Evolutionary conservation across 2,888 invertebrate species (phyloP), one percentile per base, ranked within the genome.

Genomic region (Pristionchus exspectatus): DNA sequence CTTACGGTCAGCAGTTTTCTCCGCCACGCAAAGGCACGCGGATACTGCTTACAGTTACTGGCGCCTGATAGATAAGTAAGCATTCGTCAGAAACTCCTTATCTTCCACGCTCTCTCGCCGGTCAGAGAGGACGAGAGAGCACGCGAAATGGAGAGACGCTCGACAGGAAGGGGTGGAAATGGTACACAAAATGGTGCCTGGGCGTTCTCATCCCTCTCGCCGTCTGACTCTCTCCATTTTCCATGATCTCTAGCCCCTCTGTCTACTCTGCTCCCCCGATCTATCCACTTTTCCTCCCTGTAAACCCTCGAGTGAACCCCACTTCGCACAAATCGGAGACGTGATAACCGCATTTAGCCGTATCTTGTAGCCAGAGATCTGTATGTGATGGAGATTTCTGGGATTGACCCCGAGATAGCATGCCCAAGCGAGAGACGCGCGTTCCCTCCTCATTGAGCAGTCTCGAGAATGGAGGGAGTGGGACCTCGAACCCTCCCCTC

Each of bases 211-310:
- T 59, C 90, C 0, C 27, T 81, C 50, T 54, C 50, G 1, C 81
- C 14, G n/a, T 54, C 81, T 81, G 30, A 24, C 5, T 77, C 44
- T 30, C 74, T 44, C 74, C 38, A 21, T 77, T 30, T 21, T 10
- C 74, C 81, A 9, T 63, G 90, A n/a, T 90, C 91, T 77, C 90
- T 91, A 66, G 91, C 91, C 18, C 89, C 91, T 27, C 90, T 92
- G 85, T 90, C 92, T 21, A 90, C 92, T 30, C 90, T 92, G 72
- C 90, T 90, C 33, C 14, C 24, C 66, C n/a, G 5, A 24, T 69
- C 69, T 69, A 38, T 38, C 5, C 69, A 10, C 66, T 74, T 38
- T 74, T 74, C 74, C 18, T 33, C 63, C 63, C 63, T 63, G 63
- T 63, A 63, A 63, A 63, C 63, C 63, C 63, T 63, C 63, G 21